These are phyloP conservation scores for Sternarchorhynchus goeldii DNA, from an alignment of 2,797 vertebrate genomes.

Conservation along the genomic window DNA sequence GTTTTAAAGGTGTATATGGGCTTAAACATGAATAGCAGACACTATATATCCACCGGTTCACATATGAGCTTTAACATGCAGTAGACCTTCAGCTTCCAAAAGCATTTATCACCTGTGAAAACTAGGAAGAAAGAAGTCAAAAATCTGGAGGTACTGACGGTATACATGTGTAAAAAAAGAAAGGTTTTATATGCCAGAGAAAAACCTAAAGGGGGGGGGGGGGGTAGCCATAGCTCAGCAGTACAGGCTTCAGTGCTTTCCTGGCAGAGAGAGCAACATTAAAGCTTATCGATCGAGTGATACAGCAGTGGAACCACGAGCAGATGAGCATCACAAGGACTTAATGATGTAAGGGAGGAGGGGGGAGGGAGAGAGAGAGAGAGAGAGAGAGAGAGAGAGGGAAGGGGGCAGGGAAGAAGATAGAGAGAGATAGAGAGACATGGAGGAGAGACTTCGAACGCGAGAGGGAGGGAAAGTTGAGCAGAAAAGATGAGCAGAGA, in stretches of 20 bases:
- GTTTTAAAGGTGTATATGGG: too few relatives aligned
- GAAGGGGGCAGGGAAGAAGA: too few relatives aligned
- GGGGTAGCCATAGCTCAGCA: background rate
- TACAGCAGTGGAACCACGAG: constrained; percentile 7
- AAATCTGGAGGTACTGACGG: background rate
- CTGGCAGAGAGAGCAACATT: constrained; percentile 32
- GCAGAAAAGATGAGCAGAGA: too few relatives aligned
- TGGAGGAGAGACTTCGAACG: too few relatives aligned
- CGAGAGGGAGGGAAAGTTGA: too few relatives aligned
- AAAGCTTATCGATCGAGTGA: constrained; percentile 38
- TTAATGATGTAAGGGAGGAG: constrained; percentile 39
- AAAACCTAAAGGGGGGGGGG: background rate
- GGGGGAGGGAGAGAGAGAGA: constrained; percentile 12
- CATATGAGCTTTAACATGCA: too few relatives aligned
- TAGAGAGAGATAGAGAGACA: too few relatives aligned
- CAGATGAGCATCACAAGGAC: constrained; percentile 33
- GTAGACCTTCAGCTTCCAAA: too few relatives aligned
- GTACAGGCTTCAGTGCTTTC: background rate
- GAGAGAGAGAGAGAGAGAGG: too few relatives aligned
- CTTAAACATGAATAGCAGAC: too few relatives aligned
- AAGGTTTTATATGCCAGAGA: background rate
- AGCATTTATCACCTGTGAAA: background rate
- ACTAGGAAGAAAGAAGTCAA: background rate
- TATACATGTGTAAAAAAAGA: background rate
- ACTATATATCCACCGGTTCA: too few relatives aligned